These are phyloP conservation scores for Falcaria lacertinaria DNA, from an alignment of 2,888 invertebrate genomes.

Conservation along the genomic window DNA sequence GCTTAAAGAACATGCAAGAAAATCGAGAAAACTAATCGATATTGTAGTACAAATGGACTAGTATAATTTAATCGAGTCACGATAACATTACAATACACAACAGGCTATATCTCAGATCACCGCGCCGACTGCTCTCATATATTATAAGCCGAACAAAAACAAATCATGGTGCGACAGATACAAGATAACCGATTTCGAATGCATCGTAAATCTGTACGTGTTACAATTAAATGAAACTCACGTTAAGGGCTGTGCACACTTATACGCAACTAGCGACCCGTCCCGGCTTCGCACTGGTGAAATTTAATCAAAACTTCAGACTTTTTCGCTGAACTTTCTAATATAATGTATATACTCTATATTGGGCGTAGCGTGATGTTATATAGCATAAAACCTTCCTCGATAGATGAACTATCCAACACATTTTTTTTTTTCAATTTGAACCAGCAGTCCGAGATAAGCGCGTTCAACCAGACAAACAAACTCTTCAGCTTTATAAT, in stretches of 20 bases:
- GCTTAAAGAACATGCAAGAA: not conserved
- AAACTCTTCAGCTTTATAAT: too few species aligned
- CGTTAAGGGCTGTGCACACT: conserved; percentile 23
- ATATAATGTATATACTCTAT: too few species aligned
- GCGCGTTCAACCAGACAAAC: too few species aligned
- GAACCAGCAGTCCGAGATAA: too few species aligned
- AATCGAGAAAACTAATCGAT: conserved; percentile 1
- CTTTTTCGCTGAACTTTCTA: too few species aligned
- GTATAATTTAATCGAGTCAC: conserved; percentile 2
- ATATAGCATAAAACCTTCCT: too few species aligned
- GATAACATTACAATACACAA: conserved; percentile 1
- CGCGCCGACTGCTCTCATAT: conserved; percentile 27
- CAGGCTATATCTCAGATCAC: conserved; percentile 20
- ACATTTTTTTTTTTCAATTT: too few species aligned
- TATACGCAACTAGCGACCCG: conserved; percentile 3
- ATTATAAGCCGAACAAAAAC: conserved; percentile 51
- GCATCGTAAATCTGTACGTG: conserved; percentile 55
- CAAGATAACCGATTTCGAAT: conserved; percentile 56
- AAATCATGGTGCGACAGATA: conserved; percentile 51
- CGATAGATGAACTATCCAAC: too few species aligned
- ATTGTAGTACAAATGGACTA: not conserved
- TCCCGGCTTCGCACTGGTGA: too few species aligned
- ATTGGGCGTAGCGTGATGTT: too few species aligned
- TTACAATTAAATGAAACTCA: conserved; percentile 54
- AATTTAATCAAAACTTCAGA: too few species aligned